phyloP scores from a whole-genome alignment of 2,888 invertebrate genomes.

The Conus canariensis region DNA sequence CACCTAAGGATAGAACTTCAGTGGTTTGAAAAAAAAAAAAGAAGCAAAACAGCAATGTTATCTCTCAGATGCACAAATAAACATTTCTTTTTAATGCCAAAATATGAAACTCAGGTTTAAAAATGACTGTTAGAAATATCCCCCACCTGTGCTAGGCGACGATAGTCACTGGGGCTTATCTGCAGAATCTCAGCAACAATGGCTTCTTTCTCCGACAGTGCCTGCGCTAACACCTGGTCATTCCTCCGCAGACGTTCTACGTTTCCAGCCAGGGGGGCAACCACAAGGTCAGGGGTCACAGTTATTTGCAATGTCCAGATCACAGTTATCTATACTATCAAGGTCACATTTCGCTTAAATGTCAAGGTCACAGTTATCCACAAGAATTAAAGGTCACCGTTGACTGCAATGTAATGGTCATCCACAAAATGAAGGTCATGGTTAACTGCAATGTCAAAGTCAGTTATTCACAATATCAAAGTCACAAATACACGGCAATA shows the following conservation, averaged over 20 bases:
- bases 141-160: constrained; percentile 37
- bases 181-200: constrained; percentile 88
- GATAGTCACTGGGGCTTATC: constrained; percentile 84
- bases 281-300: constrained; percentile 7
- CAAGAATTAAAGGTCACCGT: neutral
- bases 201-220: constrained; percentile 86
- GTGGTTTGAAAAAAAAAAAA: too few species aligned
- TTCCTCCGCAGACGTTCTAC: constrained; percentile 87
- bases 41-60: too few species aligned
- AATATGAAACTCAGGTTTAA: neutral
- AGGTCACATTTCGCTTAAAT: neutral
- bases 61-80: too few species aligned
- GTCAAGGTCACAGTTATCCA: neutral
- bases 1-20: too few species aligned
- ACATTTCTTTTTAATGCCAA: neutral
- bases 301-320: neutral
- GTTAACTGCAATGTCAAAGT: neutral
- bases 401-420: neutral
- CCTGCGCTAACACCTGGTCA: constrained; percentile 86
- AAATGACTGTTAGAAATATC: neutral
- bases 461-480: neutral
- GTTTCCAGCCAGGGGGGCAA: neutral
- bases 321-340: neutral
- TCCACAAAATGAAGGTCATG: neutral
- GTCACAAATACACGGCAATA: neutral